These are phyloP conservation scores for Bombus confusus DNA, from an alignment of 1,140 invertebrate species.

Conservation along the genomic window DNA sequence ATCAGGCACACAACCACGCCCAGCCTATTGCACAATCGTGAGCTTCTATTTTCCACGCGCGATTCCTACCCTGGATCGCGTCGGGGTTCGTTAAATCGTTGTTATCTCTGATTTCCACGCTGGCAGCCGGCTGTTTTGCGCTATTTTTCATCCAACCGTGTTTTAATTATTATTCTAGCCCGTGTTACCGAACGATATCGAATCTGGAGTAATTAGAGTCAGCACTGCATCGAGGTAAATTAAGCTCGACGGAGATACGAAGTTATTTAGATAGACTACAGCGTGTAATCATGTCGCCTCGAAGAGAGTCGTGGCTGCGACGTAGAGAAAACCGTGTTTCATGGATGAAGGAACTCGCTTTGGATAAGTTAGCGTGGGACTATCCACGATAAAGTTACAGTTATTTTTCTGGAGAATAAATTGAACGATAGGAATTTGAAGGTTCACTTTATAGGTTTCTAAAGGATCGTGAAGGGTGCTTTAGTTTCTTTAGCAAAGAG, in stretches of 20 bases:
- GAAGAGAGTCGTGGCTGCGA: not conserved
- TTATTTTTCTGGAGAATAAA: not conserved
- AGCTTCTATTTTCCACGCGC: slow-evolving; percentile 38
- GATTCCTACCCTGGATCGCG: slow-evolving; percentile 43
- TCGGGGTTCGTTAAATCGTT: slow-evolving; percentile 36
- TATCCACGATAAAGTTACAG: no score
- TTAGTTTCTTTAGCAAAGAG: not conserved
- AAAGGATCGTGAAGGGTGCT: not conserved
- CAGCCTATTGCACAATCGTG: slow-evolving; percentile 33
- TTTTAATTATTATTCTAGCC: slow-evolving; percentile 30
- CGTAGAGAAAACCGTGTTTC: not conserved
- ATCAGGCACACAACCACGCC: slow-evolving; percentile 51
- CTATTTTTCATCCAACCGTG: slow-evolving; percentile 12
- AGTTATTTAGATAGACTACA: slow-evolving; percentile 26
- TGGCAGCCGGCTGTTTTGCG: not conserved
- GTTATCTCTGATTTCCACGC: slow-evolving; percentile 26
- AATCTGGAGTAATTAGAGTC: no score
- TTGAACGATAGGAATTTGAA: not conserved
- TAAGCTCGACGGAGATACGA: slow-evolving; percentile 8
- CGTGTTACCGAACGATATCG: no score
- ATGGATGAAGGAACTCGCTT: not conserved
- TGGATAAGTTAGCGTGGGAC: slow-evolving; percentile 1
- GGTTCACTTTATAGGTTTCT: not conserved
- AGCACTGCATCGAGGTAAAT: not conserved
- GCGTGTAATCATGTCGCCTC: not conserved